Evolutionary conservation across 2,797 vertebrate species (phyloP).

Genomic region (Tapera naevia): DNA sequence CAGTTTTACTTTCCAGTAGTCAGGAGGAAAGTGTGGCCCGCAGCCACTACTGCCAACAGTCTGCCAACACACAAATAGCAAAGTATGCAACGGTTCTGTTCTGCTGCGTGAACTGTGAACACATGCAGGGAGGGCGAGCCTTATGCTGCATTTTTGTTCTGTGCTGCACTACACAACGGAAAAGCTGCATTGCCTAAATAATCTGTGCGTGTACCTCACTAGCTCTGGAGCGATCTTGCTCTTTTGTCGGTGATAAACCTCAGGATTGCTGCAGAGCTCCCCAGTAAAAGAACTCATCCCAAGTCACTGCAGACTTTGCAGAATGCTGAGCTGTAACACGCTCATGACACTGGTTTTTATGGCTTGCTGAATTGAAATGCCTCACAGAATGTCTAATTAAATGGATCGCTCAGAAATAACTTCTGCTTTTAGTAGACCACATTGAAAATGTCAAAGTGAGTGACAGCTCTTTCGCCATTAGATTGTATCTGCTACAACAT

Average conservation of each 20-base stretch:
- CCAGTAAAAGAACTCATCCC: neutral
- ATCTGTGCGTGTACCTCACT: rapidly evolving
- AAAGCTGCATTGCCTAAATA: neutral
- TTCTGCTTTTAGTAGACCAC: neutral
- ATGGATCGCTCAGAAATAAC: neutral
- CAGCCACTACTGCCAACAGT: rapidly evolving
- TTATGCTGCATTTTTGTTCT: rapidly evolving
- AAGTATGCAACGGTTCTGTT: rapidly evolving
- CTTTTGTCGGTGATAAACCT: neutral
- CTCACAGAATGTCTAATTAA: neutral
- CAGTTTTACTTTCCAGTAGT: rapidly evolving
- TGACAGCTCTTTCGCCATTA: neutral
- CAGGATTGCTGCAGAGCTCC: neutral
- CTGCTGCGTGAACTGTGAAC: rapidly evolving
- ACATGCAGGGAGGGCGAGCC: neutral
- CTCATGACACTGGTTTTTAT: rapidly evolving
- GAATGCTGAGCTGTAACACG: neutral
- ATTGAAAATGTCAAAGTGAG: rapidly evolving
- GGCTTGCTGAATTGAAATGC: neutral
- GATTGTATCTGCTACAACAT: neutral
- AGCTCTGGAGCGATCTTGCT: neutral
- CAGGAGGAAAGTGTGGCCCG: neutral
- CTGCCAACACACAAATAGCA: rapidly evolving
- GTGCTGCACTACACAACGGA: rapidly evolving
- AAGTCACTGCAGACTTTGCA: neutral